Evolutionary conservation across 2,113 vertebrate genomes (phyloP).

Genomic region (Thunnus thynnus): DNA sequence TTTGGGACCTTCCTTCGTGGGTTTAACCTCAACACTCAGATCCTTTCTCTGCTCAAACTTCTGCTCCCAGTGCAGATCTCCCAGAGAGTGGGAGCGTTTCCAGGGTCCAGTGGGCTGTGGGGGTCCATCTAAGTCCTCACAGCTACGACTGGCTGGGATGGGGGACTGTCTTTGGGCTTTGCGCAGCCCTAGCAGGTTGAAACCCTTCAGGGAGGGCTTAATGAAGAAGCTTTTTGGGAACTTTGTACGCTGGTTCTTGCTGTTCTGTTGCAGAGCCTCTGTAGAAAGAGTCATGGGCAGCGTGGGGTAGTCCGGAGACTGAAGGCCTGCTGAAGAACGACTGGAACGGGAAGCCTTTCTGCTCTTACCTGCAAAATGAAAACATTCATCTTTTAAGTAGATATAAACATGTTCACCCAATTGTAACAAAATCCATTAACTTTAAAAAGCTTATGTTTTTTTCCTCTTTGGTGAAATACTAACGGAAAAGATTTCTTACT

Average conservation of each 20-base stretch:
- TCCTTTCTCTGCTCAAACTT: conserved; percentile 72
- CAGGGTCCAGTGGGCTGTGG: conserved; percentile 76
- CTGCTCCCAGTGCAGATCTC: conserved; percentile 90
- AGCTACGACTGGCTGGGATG: conserved; percentile 89
- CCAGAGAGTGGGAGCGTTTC: conserved; percentile 94
- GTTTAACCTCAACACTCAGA: conserved; percentile 46
- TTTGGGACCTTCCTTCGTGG: conserved; percentile 58
- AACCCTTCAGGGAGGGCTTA: conserved; percentile 81
- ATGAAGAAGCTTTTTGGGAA: conserved; percentile 73
- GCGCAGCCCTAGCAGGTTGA: conserved; percentile 73
- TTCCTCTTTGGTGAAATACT: not conserved
- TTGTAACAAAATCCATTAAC: not conserved
- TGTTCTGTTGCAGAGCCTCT: conserved; percentile 83
- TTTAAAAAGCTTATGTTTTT: not conserved
- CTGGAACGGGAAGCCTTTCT: conserved; percentile 85
- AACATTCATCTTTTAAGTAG: not conserved
- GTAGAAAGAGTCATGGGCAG: conserved; percentile 87
- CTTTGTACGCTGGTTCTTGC: conserved; percentile 81
- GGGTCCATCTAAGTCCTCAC: conserved; percentile 89
- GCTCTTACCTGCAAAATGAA: conserved; percentile 89
- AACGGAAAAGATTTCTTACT: not conserved
- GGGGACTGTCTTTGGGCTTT: conserved; percentile 86
- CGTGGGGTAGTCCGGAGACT: conserved; percentile 88
- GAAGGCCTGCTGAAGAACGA: conserved; percentile 86
- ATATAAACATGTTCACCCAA: not conserved